Percentiles rank a stretch among this genome's conserved stretches.
phyloP scores from a whole-genome alignment of 2,888 invertebrate species.

The Sisyra nigra region DNA sequence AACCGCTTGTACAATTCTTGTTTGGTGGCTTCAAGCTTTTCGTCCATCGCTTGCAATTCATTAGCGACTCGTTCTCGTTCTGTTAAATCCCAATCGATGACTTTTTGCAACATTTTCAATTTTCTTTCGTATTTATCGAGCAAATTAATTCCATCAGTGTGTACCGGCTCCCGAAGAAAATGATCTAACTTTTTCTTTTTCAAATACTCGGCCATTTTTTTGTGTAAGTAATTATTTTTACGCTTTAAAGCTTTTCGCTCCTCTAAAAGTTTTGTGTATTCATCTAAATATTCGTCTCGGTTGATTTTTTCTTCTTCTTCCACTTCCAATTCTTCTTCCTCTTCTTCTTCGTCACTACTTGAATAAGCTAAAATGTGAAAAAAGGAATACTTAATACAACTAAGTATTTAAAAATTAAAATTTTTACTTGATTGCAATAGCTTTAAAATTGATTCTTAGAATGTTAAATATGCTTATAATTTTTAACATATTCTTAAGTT shows the following conservation, averaged over 20 bases:
- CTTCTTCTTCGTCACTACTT: constrained; percentile 7
- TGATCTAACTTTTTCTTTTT: constrained; percentile 19
- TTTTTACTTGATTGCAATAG: too few relatives aligned
- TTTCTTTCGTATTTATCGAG: constrained; percentile 21
- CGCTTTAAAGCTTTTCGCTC: constrained; percentile 13
- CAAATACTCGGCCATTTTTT: constrained; percentile 22
- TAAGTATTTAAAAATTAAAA: not conserved
- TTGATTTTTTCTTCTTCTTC: constrained; percentile 12
- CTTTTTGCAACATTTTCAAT: constrained; percentile 17
- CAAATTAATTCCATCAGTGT: constrained; percentile 12
- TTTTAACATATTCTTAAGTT: too few relatives aligned
- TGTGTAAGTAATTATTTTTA: constrained; percentile 21
- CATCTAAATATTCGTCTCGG: constrained; percentile 12
- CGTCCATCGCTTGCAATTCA: constrained; percentile 17
- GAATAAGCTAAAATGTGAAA: constrained; percentile 4
- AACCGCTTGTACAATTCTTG: constrained; percentile 15
- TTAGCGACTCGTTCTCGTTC: constrained; percentile 15
- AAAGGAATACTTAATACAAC: constrained; percentile 1
- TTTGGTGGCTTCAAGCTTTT: constrained; percentile 14
- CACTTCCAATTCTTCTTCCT: constrained; percentile 3
- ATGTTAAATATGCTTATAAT: too few relatives aligned
- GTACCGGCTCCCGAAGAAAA: not conserved
- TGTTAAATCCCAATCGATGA: constrained; percentile 12
- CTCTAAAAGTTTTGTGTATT: constrained; percentile 10
- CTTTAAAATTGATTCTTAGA: too few relatives aligned